phyloP scores from a whole-genome alignment of 2,113 vertebrate species.

The Silurus asotus region DNA sequence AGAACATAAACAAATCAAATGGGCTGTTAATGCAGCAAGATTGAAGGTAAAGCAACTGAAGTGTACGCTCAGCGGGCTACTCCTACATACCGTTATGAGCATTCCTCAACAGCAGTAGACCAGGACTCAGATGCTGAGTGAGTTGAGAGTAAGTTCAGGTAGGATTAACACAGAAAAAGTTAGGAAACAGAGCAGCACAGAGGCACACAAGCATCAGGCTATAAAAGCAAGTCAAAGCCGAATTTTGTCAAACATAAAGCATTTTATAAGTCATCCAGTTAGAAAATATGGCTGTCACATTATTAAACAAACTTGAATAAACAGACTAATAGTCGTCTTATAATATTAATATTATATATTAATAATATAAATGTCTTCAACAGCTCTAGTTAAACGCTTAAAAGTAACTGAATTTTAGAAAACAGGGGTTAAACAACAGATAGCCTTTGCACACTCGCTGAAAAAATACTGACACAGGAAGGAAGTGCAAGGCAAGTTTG shows the following conservation, averaged over 20 bases:
- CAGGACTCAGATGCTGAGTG: constrained; percentile 79
- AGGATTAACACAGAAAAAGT: constrained; percentile 39
- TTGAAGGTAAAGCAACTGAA: not conserved
- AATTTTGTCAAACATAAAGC: constrained; percentile 5
- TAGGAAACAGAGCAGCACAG: constrained; percentile 61
- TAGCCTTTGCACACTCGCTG: constrained; percentile 2
- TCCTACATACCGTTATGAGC: constrained; percentile 68
- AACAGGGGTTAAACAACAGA: not conserved
- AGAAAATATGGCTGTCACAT: not conserved
- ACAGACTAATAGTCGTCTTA: no score
- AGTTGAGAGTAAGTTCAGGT: constrained; percentile 60
- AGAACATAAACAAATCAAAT: not conserved
- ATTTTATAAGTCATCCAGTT: not conserved
- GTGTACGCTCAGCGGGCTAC: not conserved
- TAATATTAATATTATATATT: not conserved
- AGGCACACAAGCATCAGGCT: constrained; percentile 58
- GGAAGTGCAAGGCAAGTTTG: not conserved
- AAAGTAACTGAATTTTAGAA: not conserved
- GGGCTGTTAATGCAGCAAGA: not conserved
- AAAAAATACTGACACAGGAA: not conserved
- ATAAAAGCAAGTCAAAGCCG: constrained; percentile 19
- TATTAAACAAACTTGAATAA: not conserved
- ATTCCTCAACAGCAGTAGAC: constrained; percentile 82
- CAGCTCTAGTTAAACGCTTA: not conserved
- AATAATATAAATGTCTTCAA: not conserved